Base-by-base conservation (phyloP, 2,888 invertebrate species). In the Scaptodrosophila latifasciaeformis region DNA sequence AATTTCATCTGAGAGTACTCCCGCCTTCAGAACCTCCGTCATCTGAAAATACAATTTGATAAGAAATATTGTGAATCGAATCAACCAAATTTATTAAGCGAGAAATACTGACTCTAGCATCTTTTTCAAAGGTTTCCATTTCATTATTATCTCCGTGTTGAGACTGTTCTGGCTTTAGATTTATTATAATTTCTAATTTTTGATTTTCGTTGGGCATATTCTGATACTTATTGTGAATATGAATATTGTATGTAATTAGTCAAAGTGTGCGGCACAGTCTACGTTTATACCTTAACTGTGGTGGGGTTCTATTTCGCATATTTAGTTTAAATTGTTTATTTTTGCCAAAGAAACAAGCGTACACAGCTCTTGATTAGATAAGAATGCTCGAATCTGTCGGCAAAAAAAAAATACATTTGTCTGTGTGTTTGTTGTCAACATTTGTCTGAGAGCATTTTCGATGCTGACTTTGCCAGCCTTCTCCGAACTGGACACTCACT, bases 1-100 rank as follows among this genome's bases (percentile, higher is more conserved):
- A 54, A 94, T 91, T 86, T 94, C 94, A 83, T 94, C 94, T 4
- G 94, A 93, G 54, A 94, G 88, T 54, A 94, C 94, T 35, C 94
- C 94, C 55, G 94, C 94, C 86, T 94, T 95, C 60, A 95, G 86
- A 24, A 94, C 94, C 85, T 94, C 94, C 27, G 93, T 93, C 92
- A 94, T 94, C 89, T 90, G 59, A 29, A 67, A 65, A 18, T 17
- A 6, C 21, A 43, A 9, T 46, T 40, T 37, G 43, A 59, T 48
- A 64, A 66, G 30, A 54, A 12, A 59, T n/a, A n/a, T n/a, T n/a
- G n/a, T n/a, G n/a, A n/a, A n/a, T n/a, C n/a, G n/a, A n/a, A n/a
- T n/a, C n/a, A n/a, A n/a, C n/a, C n/a, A n/a, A 21, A 34, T 15
- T 21, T 37, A 49, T n/a, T 12, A 52, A 44, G 37, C 43, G 2